These are phyloP conservation scores for Dryas iulia DNA, from an alignment of 1,140 invertebrate genomes.

Conservation along the genomic window DNA sequence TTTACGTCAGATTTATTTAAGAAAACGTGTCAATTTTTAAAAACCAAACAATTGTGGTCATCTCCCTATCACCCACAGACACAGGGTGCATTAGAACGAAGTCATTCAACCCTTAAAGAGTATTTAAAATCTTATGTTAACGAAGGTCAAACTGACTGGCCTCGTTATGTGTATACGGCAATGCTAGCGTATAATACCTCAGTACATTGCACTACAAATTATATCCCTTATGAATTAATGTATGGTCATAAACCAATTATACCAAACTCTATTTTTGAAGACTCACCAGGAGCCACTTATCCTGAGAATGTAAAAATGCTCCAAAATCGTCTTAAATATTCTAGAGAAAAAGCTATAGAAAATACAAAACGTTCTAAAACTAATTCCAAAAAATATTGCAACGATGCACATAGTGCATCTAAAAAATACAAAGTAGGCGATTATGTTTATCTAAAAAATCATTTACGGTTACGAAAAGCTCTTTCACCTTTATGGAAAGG, in stretches of 20 bases:
- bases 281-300: slow-evolving; percentile 16
- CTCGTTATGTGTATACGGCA: slow-evolving; percentile 8
- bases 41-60: slow-evolving; percentile 26
- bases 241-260: slow-evolving; percentile 16
- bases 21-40: slow-evolving; percentile 12
- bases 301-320: slow-evolving; percentile 31
- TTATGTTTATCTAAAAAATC: slow-evolving; percentile 19
- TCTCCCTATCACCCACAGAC: slow-evolving; percentile 26
- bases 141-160: slow-evolving; percentile 9
- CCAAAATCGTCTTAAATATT: slow-evolving; percentile 22
- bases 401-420: slow-evolving; percentile 2
- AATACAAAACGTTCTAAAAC: slow-evolving; percentile 20
- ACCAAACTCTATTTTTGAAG: slow-evolving; percentile 20
- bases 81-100: slow-evolving; percentile 11
- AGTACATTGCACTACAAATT: background rate
- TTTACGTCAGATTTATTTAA: slow-evolving; percentile 23
- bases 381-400: slow-evolving; percentile 24
- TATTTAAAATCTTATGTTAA: slow-evolving; percentile 19
- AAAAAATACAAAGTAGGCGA: slow-evolving; percentile 24
- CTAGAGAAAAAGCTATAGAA: slow-evolving; percentile 23
- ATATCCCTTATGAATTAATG: slow-evolving; percentile 1
- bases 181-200: slow-evolving; percentile 14
- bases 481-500: slow-evolving; percentile 26
- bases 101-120: slow-evolving; percentile 18
- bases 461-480: slow-evolving; percentile 18